Percentiles rank a stretch among this genome's conserved stretches.
phyloP scores from a whole-genome alignment of 2,797 vertebrate genomes.

The Smutsia temminckii region DNA sequence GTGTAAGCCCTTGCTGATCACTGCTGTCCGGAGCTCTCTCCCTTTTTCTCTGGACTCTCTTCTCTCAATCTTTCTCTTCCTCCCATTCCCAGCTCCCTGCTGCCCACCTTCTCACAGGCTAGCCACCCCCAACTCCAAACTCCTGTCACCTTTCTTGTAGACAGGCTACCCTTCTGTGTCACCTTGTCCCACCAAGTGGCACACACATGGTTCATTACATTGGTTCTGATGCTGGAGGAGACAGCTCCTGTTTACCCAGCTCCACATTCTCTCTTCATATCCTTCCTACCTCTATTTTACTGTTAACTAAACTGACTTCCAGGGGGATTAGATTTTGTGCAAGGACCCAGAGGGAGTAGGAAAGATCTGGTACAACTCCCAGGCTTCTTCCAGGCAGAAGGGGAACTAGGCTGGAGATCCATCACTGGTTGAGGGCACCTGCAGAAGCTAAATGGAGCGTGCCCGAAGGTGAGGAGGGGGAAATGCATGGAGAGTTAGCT shows the following conservation, averaged over 20 bases:
- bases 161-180: neutral
- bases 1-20: neutral
- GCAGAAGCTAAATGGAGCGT: neutral
- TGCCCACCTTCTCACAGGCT: neutral
- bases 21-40: neutral
- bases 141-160: neutral
- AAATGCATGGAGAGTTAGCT: constrained; percentile 14
- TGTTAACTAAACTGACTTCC: neutral
- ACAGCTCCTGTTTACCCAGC: neutral
- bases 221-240: neutral
- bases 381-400: neutral
- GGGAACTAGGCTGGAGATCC: neutral
- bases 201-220: too few relatives aligned
- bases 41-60: neutral
- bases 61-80: neutral
- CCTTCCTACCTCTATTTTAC: neutral
- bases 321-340: neutral
- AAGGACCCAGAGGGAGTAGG: neutral
- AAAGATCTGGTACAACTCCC: neutral
- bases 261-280: neutral
- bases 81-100: neutral
- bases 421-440: neutral
- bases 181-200: neutral
- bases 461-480: neutral
- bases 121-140: neutral